Percentiles rank a stretch among this genome's conserved stretches.
phyloP scores from a whole-genome alignment of 2,797 vertebrate species.

The Clarias laeviceps region DNA sequence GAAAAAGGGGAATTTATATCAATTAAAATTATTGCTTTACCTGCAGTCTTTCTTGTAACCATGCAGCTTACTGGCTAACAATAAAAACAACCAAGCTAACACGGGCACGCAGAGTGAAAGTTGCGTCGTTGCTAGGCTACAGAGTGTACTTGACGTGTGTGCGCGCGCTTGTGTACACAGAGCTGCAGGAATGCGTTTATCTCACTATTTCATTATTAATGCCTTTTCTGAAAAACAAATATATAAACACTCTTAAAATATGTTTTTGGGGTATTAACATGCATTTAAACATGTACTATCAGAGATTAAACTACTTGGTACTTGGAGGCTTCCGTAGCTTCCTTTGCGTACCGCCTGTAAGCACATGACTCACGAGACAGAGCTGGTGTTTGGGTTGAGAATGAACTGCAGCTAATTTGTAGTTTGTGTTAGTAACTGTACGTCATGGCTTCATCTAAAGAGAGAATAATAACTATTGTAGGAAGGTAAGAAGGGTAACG shows the following conservation, averaged over 20 bases:
- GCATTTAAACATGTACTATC: background rate
- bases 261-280: background rate
- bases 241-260: background rate
- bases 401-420: background rate
- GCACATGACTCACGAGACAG: background rate
- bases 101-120: background rate
- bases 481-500: constrained; percentile 71
- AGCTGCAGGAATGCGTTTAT: no score
- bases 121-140: constrained; percentile 71
- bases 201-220: background rate
- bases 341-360: background rate
- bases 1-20: background rate
- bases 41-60: background rate
- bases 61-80: background rate
- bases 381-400: background rate
- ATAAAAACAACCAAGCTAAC: background rate
- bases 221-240: background rate
- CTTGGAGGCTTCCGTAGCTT: constrained; percentile 34
- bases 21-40: background rate
- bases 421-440: background rate
- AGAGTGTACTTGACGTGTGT: background rate
- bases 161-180: background rate
- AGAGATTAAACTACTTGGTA: background rate
- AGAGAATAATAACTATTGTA: constrained; percentile 70
- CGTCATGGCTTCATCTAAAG: constrained; percentile 63